phyloP scores from a whole-genome alignment of 2,113 vertebrate species.

The Ailurus styani region DNA sequence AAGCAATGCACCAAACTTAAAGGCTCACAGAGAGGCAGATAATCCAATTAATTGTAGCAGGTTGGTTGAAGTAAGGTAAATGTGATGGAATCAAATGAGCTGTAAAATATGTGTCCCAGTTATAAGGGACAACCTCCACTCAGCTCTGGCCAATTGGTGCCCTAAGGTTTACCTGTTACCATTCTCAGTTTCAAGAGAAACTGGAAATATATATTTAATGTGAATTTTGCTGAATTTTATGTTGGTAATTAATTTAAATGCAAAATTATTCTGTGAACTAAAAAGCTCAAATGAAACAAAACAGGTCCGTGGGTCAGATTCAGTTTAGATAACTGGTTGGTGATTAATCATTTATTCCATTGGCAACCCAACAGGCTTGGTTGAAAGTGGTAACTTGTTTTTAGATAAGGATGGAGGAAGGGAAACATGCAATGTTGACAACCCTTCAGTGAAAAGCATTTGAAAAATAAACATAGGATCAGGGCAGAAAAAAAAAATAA shows the following conservation, averaged over 20 bases:
- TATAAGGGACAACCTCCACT: neutral
- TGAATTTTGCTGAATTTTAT: neutral
- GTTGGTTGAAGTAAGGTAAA: neutral
- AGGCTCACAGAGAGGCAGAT: neutral
- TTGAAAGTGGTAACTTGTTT: neutral
- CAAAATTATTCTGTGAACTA: neutral
- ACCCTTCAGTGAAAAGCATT: neutral
- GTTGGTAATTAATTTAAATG: neutral
- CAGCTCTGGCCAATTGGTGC: neutral
- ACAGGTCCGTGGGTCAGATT: neutral
- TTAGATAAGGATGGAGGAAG: too few species aligned
- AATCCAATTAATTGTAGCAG: neutral
- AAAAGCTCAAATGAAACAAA: neutral
- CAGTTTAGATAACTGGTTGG: neutral
- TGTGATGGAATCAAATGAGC: neutral
- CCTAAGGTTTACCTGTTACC: neutral
- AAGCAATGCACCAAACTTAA: neutral
- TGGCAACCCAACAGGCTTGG: fast-evolving
- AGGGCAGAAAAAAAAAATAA: neutral
- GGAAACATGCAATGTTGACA: neutral
- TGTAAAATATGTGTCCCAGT: fast-evolving
- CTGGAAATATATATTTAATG: neutral
- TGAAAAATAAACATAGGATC: neutral
- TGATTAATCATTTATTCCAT: neutral
- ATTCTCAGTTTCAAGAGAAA: neutral